Evolutionary conservation across 2,113 vertebrate genomes (phyloP).

Genomic region (Tetrao urogallus): DNA sequence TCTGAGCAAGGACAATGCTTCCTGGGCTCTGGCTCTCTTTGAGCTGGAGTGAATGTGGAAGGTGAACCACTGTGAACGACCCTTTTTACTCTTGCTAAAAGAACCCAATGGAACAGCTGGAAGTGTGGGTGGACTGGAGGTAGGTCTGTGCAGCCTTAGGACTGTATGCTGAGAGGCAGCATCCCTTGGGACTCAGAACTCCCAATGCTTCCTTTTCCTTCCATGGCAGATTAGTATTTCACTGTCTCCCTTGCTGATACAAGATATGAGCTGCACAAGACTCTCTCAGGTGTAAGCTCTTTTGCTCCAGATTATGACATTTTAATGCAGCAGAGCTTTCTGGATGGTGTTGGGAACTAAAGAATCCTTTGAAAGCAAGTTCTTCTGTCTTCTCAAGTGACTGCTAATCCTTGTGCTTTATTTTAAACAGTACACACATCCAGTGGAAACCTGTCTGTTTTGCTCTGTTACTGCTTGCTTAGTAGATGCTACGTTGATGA

Average conservation of each 20-base stretch:
- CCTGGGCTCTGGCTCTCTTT: neutral
- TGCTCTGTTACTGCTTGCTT: neutral
- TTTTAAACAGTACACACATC: neutral
- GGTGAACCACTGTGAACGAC: neutral
- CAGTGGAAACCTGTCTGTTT: neutral
- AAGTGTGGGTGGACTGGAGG: slow-evolving; percentile 46
- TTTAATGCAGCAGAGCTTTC: neutral
- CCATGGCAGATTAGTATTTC: neutral
- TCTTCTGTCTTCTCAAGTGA: neutral
- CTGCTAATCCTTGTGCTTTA: neutral
- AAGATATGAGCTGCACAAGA: rapidly evolving
- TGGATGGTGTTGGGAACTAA: neutral
- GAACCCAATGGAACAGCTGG: slow-evolving; percentile 12
- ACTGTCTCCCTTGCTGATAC: neutral
- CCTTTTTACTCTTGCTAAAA: neutral
- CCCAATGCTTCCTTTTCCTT: neutral
- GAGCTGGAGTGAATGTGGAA: slow-evolving; percentile 4
- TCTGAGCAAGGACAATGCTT: neutral
- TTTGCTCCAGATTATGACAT: neutral
- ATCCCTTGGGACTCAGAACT: neutral
- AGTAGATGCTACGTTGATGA: neutral
- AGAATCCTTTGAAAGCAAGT: neutral
- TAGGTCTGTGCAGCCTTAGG: neutral
- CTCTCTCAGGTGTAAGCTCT: neutral
- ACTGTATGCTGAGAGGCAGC: neutral